Base-by-base conservation (phyloP, 2,888 invertebrate genomes). In the Eupithecia subfuscata region DNA sequence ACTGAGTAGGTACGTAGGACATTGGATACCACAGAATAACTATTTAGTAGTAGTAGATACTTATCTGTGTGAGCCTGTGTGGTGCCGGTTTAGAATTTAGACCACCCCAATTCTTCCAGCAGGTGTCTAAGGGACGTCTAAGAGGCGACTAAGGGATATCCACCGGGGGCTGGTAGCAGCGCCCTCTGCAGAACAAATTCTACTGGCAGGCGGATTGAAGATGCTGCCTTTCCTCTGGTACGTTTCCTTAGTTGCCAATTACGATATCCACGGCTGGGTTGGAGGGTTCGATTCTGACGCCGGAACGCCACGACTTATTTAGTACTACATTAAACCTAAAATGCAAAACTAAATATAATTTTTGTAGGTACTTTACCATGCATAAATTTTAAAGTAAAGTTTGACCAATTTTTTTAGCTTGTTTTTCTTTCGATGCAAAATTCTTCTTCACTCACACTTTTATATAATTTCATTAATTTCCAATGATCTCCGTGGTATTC, bases 401-500 rank as follows among this genome's bases (percentile, higher is more conserved):
- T 7, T 37, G 2, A 34, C 30, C 16, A 18, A 5, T 60, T 25
- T 14, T 6, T 60, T 60, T 25, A 25, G 25, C 14, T 25, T 25
- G 25, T 25, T 60, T 60, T 60, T 25, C 56, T 34, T 64, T 34
- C 9, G 16, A 2, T 64, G 18, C 3, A 1, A 30, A 64, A 75
- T 34, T 78, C 43, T 73, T 85, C 83, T 63, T 83, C 77, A 76
- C 83, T 86, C 25, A 81, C 81, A 75, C 80, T 82, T 80, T 82
- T 85, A 79, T 89, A 91, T 75, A 92, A 84, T 74, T 83, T 85
- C 40, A 88, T 70, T 48, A 81, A 77, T 76, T 85, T 75, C 68
- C 79, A 79, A 37, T 88, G 81, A 4, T 78, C 73, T n/a, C 82
- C 73, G 37, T 74, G 74, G 75, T 86, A 87, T 16, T 81, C 77